Percentiles rank a stretch among this genome's conserved stretches.
phyloP scores from a whole-genome alignment of 30 jellyfish, hydroid and myxozoan species.

The Aurelia coerulea region DNA sequence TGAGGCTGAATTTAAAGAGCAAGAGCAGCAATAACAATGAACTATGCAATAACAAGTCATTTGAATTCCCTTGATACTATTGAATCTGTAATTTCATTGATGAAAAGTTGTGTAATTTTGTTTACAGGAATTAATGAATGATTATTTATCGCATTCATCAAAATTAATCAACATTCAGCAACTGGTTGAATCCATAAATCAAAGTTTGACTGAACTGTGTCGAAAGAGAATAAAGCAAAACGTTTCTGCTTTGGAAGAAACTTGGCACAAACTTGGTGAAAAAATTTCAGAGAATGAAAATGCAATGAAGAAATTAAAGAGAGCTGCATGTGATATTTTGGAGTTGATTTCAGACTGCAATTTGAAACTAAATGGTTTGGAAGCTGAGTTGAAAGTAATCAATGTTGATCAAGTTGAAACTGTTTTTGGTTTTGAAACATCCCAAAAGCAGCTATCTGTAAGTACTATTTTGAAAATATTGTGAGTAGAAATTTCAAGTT shows the following conservation, averaged over 20 bases:
- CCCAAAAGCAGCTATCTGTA: constrained; percentile 44
- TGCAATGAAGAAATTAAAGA: constrained; percentile 29
- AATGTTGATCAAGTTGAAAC: neutral
- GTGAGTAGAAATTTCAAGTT: neutral
- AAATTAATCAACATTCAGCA: constrained; percentile 15
- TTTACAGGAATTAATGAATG: constrained; percentile 53
- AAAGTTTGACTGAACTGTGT: constrained; percentile 21
- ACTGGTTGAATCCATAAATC: constrained; percentile 5
- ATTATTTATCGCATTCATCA: constrained; percentile 59
- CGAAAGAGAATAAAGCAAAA: constrained; percentile 23
- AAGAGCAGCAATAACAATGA: no score
- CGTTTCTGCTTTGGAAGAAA: constrained; percentile 8
- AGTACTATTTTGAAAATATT: neutral
- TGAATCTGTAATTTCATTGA: no score
- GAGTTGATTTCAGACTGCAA: constrained; percentile 55
- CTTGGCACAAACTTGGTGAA: constrained; percentile 66
- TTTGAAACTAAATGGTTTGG: constrained; percentile 36
- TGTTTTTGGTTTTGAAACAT: constrained; percentile 18
- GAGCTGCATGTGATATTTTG: constrained; percentile 11
- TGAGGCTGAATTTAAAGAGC: no score
- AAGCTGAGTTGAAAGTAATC: constrained; percentile 33
- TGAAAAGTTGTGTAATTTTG: no score
- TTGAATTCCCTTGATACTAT: no score
- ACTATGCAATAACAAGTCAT: no score
- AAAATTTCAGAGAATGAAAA: constrained; percentile 52